Percentiles rank a stretch among this genome's conserved stretches.
phyloP scores from a whole-genome alignment of 2,113 vertebrate species.

The Orientallactaga bullata region DNA sequence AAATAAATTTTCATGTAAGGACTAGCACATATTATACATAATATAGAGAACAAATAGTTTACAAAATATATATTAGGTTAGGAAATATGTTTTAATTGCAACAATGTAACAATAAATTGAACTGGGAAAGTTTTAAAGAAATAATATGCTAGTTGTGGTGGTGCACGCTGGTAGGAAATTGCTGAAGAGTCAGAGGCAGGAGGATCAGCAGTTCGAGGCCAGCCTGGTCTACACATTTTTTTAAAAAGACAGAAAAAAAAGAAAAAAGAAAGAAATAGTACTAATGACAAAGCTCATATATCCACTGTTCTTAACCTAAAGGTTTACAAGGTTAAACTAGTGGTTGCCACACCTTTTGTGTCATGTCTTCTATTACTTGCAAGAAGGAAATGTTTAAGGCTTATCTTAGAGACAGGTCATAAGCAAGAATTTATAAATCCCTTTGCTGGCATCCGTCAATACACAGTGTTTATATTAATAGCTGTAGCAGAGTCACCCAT shows the following conservation, averaged over 20 bases:
- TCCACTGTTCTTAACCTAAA: conserved; percentile 59
- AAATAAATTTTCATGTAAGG: conserved; percentile 52
- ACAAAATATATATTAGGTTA: conserved; percentile 35
- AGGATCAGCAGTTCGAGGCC: too few species aligned
- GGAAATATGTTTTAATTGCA: conserved; percentile 53
- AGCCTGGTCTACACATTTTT: too few species aligned
- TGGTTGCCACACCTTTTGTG: conserved; percentile 38
- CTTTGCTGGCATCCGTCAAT: conserved; percentile 63
- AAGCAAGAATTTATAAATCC: conserved; percentile 70
- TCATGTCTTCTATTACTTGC: conserved; percentile 53
- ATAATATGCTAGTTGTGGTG: neutral
- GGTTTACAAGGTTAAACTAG: conserved; percentile 42
- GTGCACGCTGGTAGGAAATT: too few species aligned
- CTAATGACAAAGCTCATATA: conserved; percentile 35
- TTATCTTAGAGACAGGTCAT: conserved; percentile 58
- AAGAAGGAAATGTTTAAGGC: conserved; percentile 67
- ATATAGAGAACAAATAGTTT: conserved; percentile 53
- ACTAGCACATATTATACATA: conserved; percentile 28
- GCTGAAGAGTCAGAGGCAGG: too few species aligned
- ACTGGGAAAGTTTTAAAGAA: conserved; percentile 45
- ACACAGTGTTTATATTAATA: conserved; percentile 32
- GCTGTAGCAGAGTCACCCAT: neutral
- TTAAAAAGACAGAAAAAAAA: too few species aligned
- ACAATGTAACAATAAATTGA: conserved; percentile 54
- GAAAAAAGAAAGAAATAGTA: neutral